These are phyloP conservation scores for Melipona bicolor DNA, from an alignment of 2,888 invertebrate genomes.

Conservation along the genomic window DNA sequence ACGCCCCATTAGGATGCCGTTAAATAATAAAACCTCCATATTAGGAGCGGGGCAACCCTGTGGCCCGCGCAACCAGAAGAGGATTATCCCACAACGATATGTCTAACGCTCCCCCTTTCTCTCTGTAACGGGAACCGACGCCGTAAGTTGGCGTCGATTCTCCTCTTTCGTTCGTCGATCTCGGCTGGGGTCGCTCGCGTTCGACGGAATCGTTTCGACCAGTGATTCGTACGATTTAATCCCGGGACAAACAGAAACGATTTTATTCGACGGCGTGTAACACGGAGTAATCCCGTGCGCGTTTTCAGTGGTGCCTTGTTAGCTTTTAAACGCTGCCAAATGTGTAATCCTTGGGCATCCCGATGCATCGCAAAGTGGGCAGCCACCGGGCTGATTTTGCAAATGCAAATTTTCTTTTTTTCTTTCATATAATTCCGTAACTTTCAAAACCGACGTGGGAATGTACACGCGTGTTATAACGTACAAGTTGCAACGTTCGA, in stretches of 20 bases:
- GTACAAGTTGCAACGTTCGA: too few relatives aligned
- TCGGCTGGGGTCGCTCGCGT: constrained; percentile 7
- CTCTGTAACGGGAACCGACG: constrained; percentile 28
- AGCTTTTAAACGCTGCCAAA: constrained; percentile 9
- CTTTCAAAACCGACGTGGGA: too few relatives aligned
- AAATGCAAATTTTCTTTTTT: too few relatives aligned
- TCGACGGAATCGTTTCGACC: constrained; percentile 47
- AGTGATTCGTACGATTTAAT: constrained; percentile 36
- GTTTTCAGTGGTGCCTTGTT: constrained; percentile 1
- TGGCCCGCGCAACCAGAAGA: constrained; percentile 71
- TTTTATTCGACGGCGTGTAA: constrained; percentile 19
- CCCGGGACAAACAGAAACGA: constrained; percentile 37
- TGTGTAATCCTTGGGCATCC: constrained; percentile 3
- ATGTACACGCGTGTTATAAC: too few relatives aligned
- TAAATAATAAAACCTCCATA: constrained; percentile 81
- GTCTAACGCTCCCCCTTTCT: constrained; percentile 65
- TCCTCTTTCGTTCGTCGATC: constrained; percentile 19
- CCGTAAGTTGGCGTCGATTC: constrained; percentile 21
- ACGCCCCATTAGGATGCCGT: constrained; percentile 78
- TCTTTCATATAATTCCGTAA: too few relatives aligned
- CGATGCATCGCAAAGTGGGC: neutral
- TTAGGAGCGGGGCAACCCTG: constrained; percentile 73
- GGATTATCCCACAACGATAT: constrained; percentile 80
- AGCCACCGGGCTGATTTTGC: neutral
- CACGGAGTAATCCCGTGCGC: constrained; percentile 20